Evolutionary conservation across 2,113 vertebrate species (phyloP).

Genomic region (Podiceps cristatus): DNA sequence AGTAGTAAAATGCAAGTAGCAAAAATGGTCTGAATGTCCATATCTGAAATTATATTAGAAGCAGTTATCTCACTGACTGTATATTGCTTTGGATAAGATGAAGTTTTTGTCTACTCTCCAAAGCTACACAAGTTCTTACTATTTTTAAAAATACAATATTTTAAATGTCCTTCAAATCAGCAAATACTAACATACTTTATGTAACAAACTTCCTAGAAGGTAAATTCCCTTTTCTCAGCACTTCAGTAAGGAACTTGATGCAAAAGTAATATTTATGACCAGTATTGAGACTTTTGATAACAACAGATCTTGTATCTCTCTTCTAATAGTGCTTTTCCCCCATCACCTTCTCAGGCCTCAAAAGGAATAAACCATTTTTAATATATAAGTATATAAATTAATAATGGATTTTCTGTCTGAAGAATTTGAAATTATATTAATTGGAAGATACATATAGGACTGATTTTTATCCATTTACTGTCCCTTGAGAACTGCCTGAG

Average conservation of each 20-base stretch:
- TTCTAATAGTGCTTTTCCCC: neutral
- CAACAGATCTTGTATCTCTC: neutral
- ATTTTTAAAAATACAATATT: neutral
- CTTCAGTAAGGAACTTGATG: neutral
- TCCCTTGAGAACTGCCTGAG: neutral
- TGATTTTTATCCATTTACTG: neutral
- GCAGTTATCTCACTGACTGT: neutral
- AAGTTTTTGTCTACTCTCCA: neutral
- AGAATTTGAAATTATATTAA: neutral
- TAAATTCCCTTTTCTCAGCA: neutral
- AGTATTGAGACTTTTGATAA: neutral
- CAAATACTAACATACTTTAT: neutral
- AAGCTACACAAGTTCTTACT: neutral
- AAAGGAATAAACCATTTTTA: neutral
- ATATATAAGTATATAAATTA: neutral
- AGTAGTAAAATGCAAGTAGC: neutral
- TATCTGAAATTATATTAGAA: neutral
- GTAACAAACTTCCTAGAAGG: neutral
- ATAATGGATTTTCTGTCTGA: neutral
- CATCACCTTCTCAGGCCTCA: neutral
- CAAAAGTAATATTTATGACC: neutral
- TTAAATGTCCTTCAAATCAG: neutral
- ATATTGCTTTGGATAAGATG: neutral
- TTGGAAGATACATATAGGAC: neutral
- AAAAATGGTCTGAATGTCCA: neutral